Evolutionary conservation across 64 coral and sea anemone genomes (phyloP).

Genomic region (Stichodactyla mertensii): DNA sequence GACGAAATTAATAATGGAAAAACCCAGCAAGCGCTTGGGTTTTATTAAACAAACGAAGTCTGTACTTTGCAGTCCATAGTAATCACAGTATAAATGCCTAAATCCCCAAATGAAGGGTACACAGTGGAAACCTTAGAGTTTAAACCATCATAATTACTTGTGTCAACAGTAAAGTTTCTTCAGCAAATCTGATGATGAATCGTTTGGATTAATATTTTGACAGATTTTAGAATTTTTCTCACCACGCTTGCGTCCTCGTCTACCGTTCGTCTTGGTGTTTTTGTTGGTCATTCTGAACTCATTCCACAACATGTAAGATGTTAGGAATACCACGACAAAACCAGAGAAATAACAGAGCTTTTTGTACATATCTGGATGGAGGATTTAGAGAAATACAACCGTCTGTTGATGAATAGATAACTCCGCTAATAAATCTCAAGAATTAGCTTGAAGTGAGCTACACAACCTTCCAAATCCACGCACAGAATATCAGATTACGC

Average conservation of each 20-base stretch:
- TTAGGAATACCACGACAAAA: not conserved
- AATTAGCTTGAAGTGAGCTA: not conserved
- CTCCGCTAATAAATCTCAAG: not conserved
- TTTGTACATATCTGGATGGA: not conserved
- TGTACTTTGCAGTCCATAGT: not conserved
- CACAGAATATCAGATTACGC: not conserved
- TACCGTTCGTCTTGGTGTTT: not conserved
- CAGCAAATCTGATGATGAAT: not conserved
- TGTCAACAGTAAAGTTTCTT: not conserved
- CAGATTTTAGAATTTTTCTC: not conserved
- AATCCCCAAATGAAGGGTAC: not conserved
- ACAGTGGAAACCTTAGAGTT: not conserved
- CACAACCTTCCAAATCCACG: not conserved
- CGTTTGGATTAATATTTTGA: not conserved
- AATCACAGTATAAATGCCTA: not conserved
- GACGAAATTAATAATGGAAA: not conserved
- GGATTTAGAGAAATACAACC: not conserved
- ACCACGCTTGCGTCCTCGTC: not conserved
- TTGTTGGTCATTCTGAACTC: not conserved
- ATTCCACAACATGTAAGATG: not conserved
- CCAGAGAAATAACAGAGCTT: not conserved
- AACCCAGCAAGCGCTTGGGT: not conserved
- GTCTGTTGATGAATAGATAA: not conserved
- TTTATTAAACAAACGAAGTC: not conserved
- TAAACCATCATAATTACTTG: not conserved